These are phyloP conservation scores for Hemicentrotus pulcherrimus DNA, from an alignment of 35 echinoderm and acorn worm species.

Conservation along the genomic window DNA sequence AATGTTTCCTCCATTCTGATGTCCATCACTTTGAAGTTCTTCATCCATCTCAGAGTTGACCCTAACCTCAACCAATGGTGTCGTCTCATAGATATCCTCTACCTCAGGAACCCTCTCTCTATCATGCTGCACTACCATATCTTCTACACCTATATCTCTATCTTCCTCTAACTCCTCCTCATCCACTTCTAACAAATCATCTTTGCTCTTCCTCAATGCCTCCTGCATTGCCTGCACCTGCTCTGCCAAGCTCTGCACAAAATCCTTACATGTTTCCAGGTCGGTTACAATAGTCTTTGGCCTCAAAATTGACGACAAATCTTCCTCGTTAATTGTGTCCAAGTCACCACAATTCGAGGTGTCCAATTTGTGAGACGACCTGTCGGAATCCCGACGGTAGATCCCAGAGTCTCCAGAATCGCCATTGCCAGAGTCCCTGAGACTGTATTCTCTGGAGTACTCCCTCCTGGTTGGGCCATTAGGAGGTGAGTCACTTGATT, in stretches of 20 bases:
- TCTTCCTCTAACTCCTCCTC: slow-evolving; percentile 59
- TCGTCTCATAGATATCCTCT: slow-evolving; percentile 14
- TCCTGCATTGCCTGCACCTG: slow-evolving; percentile 90
- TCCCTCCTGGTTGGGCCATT: slow-evolving; percentile 41
- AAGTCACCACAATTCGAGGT: slow-evolving; percentile 62
- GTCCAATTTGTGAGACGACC: slow-evolving; percentile 55
- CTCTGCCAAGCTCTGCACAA: slow-evolving; percentile 76
- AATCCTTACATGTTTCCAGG: slow-evolving; percentile 74
- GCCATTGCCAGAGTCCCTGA: slow-evolving; percentile 16
- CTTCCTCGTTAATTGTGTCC: slow-evolving; percentile 65
- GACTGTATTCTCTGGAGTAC: slow-evolving; percentile 35
- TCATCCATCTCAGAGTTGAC: neutral
- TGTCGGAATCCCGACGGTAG: slow-evolving; percentile 40
- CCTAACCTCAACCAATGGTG: slow-evolving; percentile 32
- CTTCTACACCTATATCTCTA: neutral
- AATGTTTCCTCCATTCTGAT: slow-evolving; percentile 8
- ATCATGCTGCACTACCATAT: neutral
- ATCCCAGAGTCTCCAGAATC: slow-evolving; percentile 45
- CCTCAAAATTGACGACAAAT: slow-evolving; percentile 33
- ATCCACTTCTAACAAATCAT: slow-evolving; percentile 62
- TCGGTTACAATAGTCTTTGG: slow-evolving; percentile 62
- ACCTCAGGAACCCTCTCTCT: neutral
- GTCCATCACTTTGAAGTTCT: neutral
- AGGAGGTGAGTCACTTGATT: slow-evolving; percentile 32
- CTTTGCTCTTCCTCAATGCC: slow-evolving; percentile 78